Evolutionary conservation across 2,113 vertebrate species (phyloP), one percentile per base, ranked within the genome.

Genomic region (Thalassoma bifasciatum): DNA sequence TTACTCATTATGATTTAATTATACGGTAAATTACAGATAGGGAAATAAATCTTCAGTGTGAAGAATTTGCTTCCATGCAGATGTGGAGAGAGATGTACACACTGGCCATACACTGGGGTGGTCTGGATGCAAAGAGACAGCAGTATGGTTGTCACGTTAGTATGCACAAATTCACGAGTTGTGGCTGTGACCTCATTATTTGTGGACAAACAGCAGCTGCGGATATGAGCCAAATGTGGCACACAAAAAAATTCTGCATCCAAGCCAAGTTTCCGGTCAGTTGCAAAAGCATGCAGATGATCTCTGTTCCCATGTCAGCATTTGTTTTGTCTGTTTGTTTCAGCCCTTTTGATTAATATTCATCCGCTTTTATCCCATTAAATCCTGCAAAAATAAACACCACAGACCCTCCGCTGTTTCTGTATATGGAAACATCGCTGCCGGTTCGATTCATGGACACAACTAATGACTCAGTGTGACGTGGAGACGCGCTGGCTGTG

Each of bases 401-500:
- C 37, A 54, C 42, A n/a, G 16, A n/a, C 52, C 46, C 47, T 52
- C 65, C 21, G 44, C 13, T 75, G 36, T 47, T 68, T 81, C 60
- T 68, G 65, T 81, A 72, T 85, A 80, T 72, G 71, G 68, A 85
- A 85, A 78, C 72, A 40, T 52, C 42, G 73, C 75, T 86, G 85
- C 77, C 24, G 19, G 75, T 89, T 87, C 76, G 75, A 88, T 75
- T 84, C 66, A 70, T 67, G 84, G 76, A 82, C 62, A 36, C 47
- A 74, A 23, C 73, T 60, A 68, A 79, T 87, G 87, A 91, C 50
- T 81, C 68, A 82, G 58, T 83, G 72, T 90, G 88, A 92, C 62
- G 13, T 60, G 51, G 54, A 79, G 60, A 83, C 60, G 66, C 75
- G 69, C 81, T 87, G 85, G 72, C 82, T 82, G 79, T 59, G 69